phyloP scores from a whole-genome alignment of 1,140 invertebrate genomes.

The Colletes gigas region DNA sequence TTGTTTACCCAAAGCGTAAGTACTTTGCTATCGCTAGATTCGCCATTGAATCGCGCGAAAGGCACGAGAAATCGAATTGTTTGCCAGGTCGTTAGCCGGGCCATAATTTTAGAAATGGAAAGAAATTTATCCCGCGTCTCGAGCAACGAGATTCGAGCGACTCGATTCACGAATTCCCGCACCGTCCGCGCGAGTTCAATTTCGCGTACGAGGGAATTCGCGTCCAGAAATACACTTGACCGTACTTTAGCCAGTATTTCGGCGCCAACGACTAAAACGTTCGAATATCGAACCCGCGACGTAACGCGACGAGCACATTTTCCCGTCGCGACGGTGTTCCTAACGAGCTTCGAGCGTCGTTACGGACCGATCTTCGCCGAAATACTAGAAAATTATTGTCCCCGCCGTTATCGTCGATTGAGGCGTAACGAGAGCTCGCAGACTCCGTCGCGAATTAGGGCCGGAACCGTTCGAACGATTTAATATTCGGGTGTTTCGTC shows the following conservation, averaged over 20 bases:
- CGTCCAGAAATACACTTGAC: slow-evolving; percentile 33
- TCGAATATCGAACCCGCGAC: slow-evolving; percentile 8
- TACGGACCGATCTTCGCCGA: not conserved
- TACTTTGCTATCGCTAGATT: too few relatives aligned
- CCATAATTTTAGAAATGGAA: slow-evolving; percentile 12
- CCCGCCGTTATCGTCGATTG: not conserved
- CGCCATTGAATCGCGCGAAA: too few relatives aligned
- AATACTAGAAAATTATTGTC: not conserved
- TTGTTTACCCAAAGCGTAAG: too few relatives aligned
- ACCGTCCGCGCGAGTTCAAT: slow-evolving; percentile 6
- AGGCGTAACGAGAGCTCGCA: not conserved
- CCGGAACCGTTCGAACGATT: too few relatives aligned
- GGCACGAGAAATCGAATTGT: too few relatives aligned
- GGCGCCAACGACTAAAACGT: slow-evolving; percentile 6
- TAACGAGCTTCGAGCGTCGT: not conserved
- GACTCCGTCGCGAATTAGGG: not conserved
- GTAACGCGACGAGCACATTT: not conserved
- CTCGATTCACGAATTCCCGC: not conserved
- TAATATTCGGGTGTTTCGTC: too few relatives aligned
- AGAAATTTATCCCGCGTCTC: too few relatives aligned
- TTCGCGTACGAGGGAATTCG: slow-evolving; percentile 27
- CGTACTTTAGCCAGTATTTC: slow-evolving; percentile 21
- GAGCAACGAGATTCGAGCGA: not conserved
- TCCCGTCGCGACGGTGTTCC: not conserved
- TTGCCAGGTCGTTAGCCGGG: slow-evolving; percentile 4